Conservation (phyloP, 2,113 vertebrate genomes). For the Cygnus atratus region DNA sequence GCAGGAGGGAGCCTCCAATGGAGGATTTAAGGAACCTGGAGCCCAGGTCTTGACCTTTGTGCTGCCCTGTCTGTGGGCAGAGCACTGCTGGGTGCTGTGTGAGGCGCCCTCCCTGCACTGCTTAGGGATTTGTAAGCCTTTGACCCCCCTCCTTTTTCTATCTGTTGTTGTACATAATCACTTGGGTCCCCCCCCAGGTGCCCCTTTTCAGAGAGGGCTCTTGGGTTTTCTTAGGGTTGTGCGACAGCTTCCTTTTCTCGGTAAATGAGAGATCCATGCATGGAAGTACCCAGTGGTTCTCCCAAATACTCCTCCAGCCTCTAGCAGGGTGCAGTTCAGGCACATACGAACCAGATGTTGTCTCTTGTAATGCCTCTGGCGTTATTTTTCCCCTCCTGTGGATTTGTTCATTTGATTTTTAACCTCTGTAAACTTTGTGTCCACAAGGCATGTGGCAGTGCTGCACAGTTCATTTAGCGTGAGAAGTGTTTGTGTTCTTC, state of each 20-base stretch:
- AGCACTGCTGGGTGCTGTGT: not conserved
- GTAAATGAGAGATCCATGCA: not conserved
- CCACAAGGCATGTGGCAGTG: accelerated
- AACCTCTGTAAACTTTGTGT: not conserved
- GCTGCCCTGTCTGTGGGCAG: not conserved
- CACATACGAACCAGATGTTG: not conserved
- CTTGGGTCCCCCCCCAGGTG: not conserved
- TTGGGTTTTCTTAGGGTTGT: not conserved
- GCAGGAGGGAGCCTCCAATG: not conserved
- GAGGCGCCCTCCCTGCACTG: not conserved
- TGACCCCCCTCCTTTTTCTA: not conserved
- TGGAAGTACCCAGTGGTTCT: not conserved
- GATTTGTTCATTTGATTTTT: not conserved
- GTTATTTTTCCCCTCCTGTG: not conserved
- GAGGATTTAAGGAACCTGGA: not conserved
- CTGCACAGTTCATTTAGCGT: not conserved
- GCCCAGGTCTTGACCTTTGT: not conserved
- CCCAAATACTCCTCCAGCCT: not conserved
- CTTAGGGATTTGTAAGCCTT: not conserved
- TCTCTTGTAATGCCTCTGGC: not conserved
- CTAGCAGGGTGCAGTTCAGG: not conserved
- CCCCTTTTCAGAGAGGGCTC: not conserved
- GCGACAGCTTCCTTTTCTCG: not conserved
- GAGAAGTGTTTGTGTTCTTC: not conserved
- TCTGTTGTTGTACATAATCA: not conserved